Conservation (phyloP, 2,888 invertebrate genomes). For the Fissipunctia ypsillon region DNA sequence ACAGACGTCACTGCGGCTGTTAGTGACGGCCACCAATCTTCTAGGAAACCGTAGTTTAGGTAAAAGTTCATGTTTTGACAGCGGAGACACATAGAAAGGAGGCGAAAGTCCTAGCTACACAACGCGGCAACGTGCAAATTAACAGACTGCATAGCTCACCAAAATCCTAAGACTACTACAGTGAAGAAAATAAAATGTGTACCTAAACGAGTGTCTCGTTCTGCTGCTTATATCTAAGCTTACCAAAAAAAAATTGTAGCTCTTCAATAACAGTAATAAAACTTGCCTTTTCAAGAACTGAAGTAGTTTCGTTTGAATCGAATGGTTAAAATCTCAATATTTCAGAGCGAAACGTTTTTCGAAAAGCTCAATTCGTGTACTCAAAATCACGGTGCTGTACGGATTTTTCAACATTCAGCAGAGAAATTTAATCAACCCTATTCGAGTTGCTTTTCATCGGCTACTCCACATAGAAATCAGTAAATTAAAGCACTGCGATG, state of each 20-base stretch:
- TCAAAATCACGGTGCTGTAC: slow-evolving; percentile 24
- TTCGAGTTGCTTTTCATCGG: slow-evolving; percentile 44
- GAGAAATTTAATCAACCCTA: slow-evolving; percentile 57
- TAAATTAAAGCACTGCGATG: slow-evolving; percentile 31
- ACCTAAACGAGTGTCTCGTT: not conserved
- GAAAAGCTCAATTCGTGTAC: slow-evolving; percentile 36
- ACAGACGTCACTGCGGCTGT: too few relatives aligned
- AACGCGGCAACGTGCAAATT: not conserved
- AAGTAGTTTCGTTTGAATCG: slow-evolving; percentile 31
- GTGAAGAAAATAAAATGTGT: not conserved
- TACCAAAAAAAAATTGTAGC: not conserved
- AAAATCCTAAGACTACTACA: not conserved
- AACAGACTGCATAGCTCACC: not conserved
- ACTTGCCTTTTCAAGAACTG: slow-evolving; percentile 39
- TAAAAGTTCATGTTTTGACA: not conserved
- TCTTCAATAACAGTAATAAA: slow-evolving; percentile 22
- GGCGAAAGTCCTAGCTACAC: not conserved
- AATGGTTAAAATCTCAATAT: slow-evolving; percentile 45
- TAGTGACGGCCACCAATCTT: too few relatives aligned
- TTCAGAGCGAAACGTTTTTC: slow-evolving; percentile 28
- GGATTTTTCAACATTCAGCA: slow-evolving; percentile 36
- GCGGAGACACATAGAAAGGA: not conserved
- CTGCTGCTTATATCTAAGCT: not conserved
- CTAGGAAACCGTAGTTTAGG: too few relatives aligned
- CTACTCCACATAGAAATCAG: slow-evolving; percentile 32